These are phyloP conservation scores for Danionella dracula DNA, from an alignment of 2,797 vertebrate species.

Conservation along the genomic window DNA sequence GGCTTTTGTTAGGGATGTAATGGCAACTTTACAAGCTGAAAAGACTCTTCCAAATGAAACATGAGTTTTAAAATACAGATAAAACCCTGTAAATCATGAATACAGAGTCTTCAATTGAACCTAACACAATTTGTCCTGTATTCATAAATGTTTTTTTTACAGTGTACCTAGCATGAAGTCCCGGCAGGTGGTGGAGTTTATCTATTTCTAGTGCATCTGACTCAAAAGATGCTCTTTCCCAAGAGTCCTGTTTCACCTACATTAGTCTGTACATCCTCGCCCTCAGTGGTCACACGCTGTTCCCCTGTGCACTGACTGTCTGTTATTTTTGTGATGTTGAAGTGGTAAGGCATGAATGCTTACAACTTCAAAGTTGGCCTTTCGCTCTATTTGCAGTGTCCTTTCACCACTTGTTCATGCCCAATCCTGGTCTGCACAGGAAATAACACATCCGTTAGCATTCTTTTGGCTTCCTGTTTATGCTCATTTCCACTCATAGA, in stretches of 20 bases:
- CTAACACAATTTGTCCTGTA: too few relatives aligned
- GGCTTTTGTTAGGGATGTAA: too few relatives aligned
- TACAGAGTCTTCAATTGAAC: too few relatives aligned
- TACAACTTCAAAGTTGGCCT: neutral
- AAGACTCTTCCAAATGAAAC: too few relatives aligned
- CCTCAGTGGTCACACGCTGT: conserved; percentile 23
- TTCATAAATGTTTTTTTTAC: too few relatives aligned
- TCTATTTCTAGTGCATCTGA: conserved; percentile 27
- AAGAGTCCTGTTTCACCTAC: conserved; percentile 24
- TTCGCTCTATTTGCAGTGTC: neutral
- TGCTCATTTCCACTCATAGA: neutral
- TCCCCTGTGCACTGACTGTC: conserved; percentile 28
- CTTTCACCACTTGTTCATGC: neutral
- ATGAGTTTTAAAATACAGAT: too few relatives aligned
- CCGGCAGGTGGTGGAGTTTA: neutral
- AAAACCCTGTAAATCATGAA: too few relatives aligned
- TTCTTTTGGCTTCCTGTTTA: neutral
- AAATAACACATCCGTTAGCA: neutral
- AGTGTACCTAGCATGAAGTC: conserved; percentile 11
- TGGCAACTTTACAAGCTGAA: too few relatives aligned
- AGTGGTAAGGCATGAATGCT: neutral
- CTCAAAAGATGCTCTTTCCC: conserved; percentile 27
- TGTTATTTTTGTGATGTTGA: neutral
- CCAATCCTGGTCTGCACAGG: neutral
- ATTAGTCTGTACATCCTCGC: conserved; percentile 19